Evolutionary conservation across 2,888 invertebrate genomes (phyloP).

Genomic region (Ichneumoninae sp.): DNA sequence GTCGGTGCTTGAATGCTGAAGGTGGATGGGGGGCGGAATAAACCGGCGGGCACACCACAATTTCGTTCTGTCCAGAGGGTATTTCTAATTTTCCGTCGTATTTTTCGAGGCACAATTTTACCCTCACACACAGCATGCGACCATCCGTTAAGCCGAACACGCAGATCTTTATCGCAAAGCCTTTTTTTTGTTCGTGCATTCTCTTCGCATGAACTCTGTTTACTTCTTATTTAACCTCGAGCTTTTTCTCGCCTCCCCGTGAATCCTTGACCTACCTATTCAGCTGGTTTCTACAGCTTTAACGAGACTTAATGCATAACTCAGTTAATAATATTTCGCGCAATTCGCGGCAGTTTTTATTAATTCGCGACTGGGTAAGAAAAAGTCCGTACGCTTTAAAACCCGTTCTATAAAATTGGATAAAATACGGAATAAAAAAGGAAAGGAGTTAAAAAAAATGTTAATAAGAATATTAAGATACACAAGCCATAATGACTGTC

Average conservation of each 20-base stretch:
- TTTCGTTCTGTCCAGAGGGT: conserved; percentile 60
- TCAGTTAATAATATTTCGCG: background rate
- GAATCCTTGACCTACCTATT: conserved; percentile 17
- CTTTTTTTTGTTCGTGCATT: background rate
- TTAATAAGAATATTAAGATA: too few relatives aligned
- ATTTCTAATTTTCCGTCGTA: conserved; percentile 72
- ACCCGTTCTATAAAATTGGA: background rate
- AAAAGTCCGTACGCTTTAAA: background rate
- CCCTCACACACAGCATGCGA: conserved; percentile 14
- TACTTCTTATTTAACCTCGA: conserved; percentile 6
- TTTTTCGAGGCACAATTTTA: conserved; percentile 55
- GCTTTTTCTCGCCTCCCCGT: background rate
- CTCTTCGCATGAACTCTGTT: conserved; percentile 38
- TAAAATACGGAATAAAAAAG: too few relatives aligned
- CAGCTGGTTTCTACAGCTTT: conserved; percentile 9
- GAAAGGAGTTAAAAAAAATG: too few relatives aligned
- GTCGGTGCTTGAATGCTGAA: conserved; percentile 33
- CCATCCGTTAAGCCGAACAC: conserved; percentile 8
- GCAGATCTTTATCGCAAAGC: background rate
- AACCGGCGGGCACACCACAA: conserved; percentile 21
- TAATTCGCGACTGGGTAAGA: background rate
- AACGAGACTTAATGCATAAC: background rate
- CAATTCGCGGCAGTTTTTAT: background rate
- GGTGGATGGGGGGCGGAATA: background rate
- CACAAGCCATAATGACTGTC: too few relatives aligned